Percentiles rank a stretch among this genome's conserved stretches.
Evolutionary conservation across 2,797 vertebrate genomes (phyloP).

Genomic region (Staurois parvus): DNA sequence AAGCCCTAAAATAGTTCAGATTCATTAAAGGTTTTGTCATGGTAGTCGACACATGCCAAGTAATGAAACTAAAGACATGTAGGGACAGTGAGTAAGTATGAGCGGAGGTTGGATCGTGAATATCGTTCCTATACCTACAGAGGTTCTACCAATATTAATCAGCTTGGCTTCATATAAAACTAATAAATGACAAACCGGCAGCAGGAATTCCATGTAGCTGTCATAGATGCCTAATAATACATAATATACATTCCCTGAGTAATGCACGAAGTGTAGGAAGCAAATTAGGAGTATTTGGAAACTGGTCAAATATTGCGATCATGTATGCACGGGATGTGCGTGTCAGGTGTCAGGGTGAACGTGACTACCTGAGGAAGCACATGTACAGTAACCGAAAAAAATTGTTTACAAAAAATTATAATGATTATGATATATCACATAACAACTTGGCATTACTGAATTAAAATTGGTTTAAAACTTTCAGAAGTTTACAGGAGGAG

Average conservation of each 20-base stretch:
- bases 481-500: too few species aligned
- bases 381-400: neutral
- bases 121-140: neutral
- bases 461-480: too few species aligned
- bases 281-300: neutral
- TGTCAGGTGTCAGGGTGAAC: neutral
- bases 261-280: neutral
- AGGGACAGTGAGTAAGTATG: neutral
- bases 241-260: slow-evolving; percentile 10
- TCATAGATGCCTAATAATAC: neutral
- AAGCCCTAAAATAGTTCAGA: neutral
- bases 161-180: neutral
- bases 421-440: neutral
- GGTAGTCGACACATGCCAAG: neutral
- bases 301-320: neutral
- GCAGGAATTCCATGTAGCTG: neutral
- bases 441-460: neutral
- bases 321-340: neutral
- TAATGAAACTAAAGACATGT: neutral
- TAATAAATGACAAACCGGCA: too few species aligned
- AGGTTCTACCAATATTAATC: slow-evolving; percentile 7
- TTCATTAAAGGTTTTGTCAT: neutral
- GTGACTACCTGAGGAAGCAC: neutral
- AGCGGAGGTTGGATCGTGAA: neutral
- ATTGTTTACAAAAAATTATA: neutral